Base-by-base conservation (phyloP, 2,888 invertebrate genomes). In the Plutella xylostella region DNA sequence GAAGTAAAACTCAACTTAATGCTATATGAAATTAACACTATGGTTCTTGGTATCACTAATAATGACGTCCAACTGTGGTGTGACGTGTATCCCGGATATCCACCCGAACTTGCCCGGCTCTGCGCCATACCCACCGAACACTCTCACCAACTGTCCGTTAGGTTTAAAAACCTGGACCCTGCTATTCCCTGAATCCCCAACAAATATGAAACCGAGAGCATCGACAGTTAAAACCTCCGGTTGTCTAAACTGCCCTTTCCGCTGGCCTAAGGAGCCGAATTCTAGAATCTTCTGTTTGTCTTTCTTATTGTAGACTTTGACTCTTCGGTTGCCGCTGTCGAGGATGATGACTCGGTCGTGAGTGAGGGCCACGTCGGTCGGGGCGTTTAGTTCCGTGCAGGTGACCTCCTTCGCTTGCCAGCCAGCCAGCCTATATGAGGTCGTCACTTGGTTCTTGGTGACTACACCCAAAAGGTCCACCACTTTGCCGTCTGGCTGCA, bases 161-260 rank as follows among this genome's bases (percentile, higher is more conserved):
- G 88, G 88, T 47, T 89, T 87, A 62, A 92, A 93, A 7, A 93
- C 86, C 66, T 93, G 92, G 0, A 92, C 83, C 4, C 93, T 78
- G 31, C 89, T 88, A 61, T 93, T 93, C 0, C 92, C 93, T 1
- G 90, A 89, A 63, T 93, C 93, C 0, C 92, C 93, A 0, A 93
- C 91, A 1, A 92, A 72, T 31, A 93, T 89, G 62, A 90, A 90
- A 0, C 92, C 92, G 65, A 89, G 77, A 0, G 86, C 86, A 61
- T 93, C 93, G 0, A 92, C 87, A 0, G 89, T 84, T 4, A 93
- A 75, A 0, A 90, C 91, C 64, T 92, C 90, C 0, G 92, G 91
- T 46, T 89, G 89, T 58, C 90, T 85, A 61, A 92, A 89, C 60
- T 92, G 90, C 0, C 91, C 91, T 48, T 88, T 86, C 45, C 86